These are phyloP conservation scores for Toxostoma redivivum DNA, from an alignment of 2,113 vertebrate genomes.

Conservation along the genomic window DNA sequence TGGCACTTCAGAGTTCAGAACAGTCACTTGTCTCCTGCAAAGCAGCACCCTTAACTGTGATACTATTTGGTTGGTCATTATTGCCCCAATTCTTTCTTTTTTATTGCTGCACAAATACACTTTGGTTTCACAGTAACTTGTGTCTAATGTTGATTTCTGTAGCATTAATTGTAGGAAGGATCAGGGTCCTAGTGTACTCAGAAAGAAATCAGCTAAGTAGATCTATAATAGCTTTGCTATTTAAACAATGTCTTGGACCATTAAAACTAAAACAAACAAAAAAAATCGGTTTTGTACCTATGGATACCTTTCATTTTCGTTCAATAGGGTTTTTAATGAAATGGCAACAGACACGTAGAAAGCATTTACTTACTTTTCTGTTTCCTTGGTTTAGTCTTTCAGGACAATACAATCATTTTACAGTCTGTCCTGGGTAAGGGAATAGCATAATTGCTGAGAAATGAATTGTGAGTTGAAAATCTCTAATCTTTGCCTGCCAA, in stretches of 20 bases:
- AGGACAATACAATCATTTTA: neutral
- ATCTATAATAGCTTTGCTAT: neutral
- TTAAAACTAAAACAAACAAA: neutral
- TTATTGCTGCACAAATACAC: conserved; percentile 7
- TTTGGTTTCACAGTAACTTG: neutral
- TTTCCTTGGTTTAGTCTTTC: neutral
- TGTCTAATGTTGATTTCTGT: neutral
- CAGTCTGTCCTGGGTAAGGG: neutral
- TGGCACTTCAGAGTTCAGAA: conserved; percentile 37
- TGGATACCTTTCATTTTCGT: neutral
- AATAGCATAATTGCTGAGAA: neutral
- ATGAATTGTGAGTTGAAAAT: neutral
- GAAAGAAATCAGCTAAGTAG: neutral
- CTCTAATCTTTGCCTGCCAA: neutral
- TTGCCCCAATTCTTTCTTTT: neutral
- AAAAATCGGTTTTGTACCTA: neutral
- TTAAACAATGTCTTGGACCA: neutral
- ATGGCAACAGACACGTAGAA: neutral
- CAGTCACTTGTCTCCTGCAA: conserved; percentile 41
- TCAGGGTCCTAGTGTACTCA: neutral
- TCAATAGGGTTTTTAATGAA: neutral
- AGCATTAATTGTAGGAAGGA: neutral
- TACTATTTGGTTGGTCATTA: conserved; percentile 20
- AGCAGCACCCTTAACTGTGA: conserved; percentile 1
- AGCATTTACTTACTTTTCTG: neutral